Evolutionary conservation across 64 coral and sea anemone genomes (phyloP), one percentile per base, ranked within the genome.

Genomic region (Catalaphyllia jardinei): DNA sequence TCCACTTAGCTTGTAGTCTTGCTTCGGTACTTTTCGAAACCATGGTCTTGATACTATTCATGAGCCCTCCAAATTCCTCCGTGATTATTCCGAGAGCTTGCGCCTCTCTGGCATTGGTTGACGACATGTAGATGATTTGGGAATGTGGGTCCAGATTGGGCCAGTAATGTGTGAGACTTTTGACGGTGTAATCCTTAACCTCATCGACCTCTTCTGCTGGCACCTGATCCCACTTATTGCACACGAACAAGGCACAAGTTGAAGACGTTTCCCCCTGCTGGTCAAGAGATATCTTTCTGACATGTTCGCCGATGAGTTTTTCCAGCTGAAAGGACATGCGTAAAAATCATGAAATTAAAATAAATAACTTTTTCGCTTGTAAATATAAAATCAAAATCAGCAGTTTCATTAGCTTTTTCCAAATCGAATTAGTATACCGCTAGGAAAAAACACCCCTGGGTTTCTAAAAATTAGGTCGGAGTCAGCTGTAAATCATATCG

Each of bases 221-320:
- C 19, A 65, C 79, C 35, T 82, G 79, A 60, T 82, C 79, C 79
- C 79, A 82, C 60, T 82, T 82, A 28, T 82, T 82, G 79, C 79
- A 82, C 9, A 82, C 79, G 60, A 82, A 82, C 17, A 82, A 20
- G 30, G 79, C 79, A 11, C 60, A 31, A 31, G 61, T 82, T 19
- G 60, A 35, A 0, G 29, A 30, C 16, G 14, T 65, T 65, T 82
- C 55, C 29, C 8, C 14, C 18, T 14, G 27, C 10, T 30, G 17
- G 9, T 20, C 30, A 42, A 38, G 60, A 11, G 54, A 82, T 11
- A 65, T 17, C 8, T 46, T 39, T 30, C 30, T 63, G 22, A 33
- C 60, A 3, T 82, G 25, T 65, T 82, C 60, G n/a, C n/a, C n/a
- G 17, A 82, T 30, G 0, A 82, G 62, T 30, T 79, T 59, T 29